phyloP scores from a whole-genome alignment of 2,888 invertebrate genomes.

The Pristionchus entomophagus region DNA sequence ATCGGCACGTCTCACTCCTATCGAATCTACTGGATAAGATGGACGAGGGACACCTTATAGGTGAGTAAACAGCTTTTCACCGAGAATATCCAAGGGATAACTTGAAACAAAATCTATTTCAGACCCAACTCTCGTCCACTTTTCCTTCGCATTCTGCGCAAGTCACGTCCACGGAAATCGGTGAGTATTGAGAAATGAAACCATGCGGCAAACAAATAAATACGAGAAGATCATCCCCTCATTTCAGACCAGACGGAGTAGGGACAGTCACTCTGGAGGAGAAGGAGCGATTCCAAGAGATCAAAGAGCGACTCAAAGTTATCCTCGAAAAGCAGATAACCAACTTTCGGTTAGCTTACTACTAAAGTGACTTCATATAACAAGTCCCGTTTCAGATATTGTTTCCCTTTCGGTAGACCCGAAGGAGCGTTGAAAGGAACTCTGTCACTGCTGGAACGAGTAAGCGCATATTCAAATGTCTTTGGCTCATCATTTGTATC shows the following conservation, averaged over 20 bases:
- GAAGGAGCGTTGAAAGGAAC: constrained; percentile 98
- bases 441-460: constrained; percentile 91
- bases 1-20: constrained; percentile 94
- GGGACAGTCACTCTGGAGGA: constrained; percentile 98
- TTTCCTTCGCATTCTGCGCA: constrained; percentile 99
- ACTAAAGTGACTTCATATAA: too few relatives aligned
- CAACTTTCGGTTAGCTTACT: constrained; percentile 88
- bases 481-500: not conserved
- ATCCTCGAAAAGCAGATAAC: constrained; percentile 97
- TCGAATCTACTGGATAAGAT: constrained; percentile 88
- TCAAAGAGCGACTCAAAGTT: constrained; percentile 93
- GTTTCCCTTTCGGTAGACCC: constrained; percentile 98
- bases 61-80: not conserved
- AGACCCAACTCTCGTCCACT: constrained; percentile 96
- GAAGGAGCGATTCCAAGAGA: constrained; percentile 91
- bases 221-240: not conserved
- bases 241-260: constrained; percentile 85
- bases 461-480: not conserved
- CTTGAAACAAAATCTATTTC: not conserved
- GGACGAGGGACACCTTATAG: constrained; percentile 90
- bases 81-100: not conserved
- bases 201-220: not conserved
- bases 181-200: too few relatives aligned
- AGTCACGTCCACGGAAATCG: constrained; percentile 99
- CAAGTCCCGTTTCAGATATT: constrained; percentile 84